Percentiles rank a stretch among this genome's conserved stretches.
Conservation (phyloP, 2,113 vertebrate genomes). For the Geothlypis trichas region DNA sequence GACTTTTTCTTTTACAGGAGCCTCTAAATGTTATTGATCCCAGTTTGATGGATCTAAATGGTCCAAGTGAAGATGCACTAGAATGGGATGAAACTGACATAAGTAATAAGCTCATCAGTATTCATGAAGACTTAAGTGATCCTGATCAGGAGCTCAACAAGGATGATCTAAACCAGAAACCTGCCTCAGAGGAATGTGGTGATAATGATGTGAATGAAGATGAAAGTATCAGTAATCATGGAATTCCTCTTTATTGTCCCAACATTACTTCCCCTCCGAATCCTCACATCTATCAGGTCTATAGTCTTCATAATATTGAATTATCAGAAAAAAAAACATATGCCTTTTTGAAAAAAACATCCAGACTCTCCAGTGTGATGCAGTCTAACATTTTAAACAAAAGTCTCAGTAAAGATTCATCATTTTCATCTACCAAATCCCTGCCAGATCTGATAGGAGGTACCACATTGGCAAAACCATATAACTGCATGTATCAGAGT, state of each 20-base stretch:
- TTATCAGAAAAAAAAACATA: conserved; percentile 78
- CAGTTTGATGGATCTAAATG: conserved; percentile 85
- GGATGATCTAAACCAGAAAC: conserved; percentile 42
- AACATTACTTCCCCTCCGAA: conserved; percentile 58
- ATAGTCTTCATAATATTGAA: conserved; percentile 86
- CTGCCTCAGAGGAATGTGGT: conserved; percentile 33
- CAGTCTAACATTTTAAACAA: conserved; percentile 78
- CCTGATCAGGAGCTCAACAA: conserved; percentile 71
- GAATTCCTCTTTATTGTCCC: conserved; percentile 45
- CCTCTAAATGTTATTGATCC: conserved; percentile 86
- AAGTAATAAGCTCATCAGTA: conserved; percentile 83
- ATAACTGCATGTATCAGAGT: conserved; percentile 60
- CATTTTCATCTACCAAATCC: conserved; percentile 90
- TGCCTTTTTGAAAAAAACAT: conserved; percentile 68
- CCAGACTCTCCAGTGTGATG: conserved; percentile 59
- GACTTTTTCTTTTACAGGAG: conserved; percentile 72
- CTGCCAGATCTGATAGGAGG: conserved; percentile 87
- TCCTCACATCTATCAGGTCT: conserved; percentile 87
- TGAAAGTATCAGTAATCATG: conserved; percentile 4
- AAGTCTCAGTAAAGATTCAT: conserved; percentile 88
- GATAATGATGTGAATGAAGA: conserved; percentile 54
- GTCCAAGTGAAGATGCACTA: conserved; percentile 85
- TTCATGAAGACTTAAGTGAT: conserved; percentile 76
- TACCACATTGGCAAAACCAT: conserved; percentile 50
- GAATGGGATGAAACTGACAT: conserved; percentile 99